Evolutionary conservation across 2,888 invertebrate genomes (phyloP), one percentile per base, ranked within the genome.

Genomic region (Cephus sareptanus): DNA sequence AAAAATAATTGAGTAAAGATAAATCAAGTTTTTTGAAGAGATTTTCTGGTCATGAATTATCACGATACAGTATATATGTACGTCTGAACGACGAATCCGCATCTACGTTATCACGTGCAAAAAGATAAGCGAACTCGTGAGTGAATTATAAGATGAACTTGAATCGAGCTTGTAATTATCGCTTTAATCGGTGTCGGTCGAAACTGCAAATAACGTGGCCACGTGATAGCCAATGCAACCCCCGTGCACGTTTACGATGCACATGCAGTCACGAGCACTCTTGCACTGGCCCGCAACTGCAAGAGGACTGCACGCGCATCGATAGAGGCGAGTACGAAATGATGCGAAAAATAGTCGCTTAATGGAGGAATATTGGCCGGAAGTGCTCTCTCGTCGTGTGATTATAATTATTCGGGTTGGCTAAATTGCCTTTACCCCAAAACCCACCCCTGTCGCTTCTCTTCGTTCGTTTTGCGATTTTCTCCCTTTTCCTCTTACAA

Each of bases 91-190:
- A 15, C 23, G 9, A 40, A 56, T 56, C 23, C 2, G 6, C 1
- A 9, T 56, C 9, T 23, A 23, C 56, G 1, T 56, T 56, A 56
- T 56, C 40, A 56, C 9, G 23, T 6, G 9, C 23, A 15, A 40
- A 40, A 1, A 2, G 15, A 56, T 23, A 2, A 1, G 23, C 56
- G 23, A 56, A 23, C 56, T 9, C 56, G 9, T 56, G 56, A 85
- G 90, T 87, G 87, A 90, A 90, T 89, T 89, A 86, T 84, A 85
- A 87, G 89, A 86, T 87, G 87, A 88, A 87, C 88, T 88, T 85
- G 86, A 85, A 87, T 89, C 86, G 87, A 84, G 83, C 86, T 84
- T 87, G 88, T 88, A 90, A 90, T 90, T 90, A 91, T 90, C 90
- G 89, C 89, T 89, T 89, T 85, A 84, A 83, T 83, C 81, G 71